A percentile compares a stretch with the other conserved stretches of the same genome.
These are phyloP conservation scores for Odocoileus virginianus DNA, from an alignment of 2,113 vertebrate genomes.

Conservation along the genomic window DNA sequence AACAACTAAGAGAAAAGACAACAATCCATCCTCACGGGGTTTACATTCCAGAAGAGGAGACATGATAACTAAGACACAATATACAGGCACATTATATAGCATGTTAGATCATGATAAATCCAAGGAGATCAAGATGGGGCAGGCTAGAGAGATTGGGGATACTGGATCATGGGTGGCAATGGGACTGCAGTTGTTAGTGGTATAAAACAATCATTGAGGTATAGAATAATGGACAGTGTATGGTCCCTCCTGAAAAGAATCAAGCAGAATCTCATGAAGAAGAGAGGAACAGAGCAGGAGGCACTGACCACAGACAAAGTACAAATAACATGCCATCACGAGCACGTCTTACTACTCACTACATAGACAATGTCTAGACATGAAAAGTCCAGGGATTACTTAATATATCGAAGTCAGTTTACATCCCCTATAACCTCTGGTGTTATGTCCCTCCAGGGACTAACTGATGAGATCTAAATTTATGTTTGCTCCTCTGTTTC, in stretches of 20 bases:
- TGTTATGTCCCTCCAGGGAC: background rate
- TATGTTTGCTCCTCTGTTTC: background rate
- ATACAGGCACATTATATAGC: background rate
- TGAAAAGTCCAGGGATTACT: background rate
- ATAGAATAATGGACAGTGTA: background rate
- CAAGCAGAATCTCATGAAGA: background rate
- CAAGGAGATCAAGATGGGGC: background rate
- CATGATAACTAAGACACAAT: background rate
- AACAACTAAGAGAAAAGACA: background rate
- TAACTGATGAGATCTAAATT: background rate
- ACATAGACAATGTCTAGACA: background rate
- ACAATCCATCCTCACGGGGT: rapidly evolving
- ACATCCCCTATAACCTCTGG: background rate
- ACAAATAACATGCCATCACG: background rate
- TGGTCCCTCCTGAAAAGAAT: background rate
- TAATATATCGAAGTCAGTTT: background rate
- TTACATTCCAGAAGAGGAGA: background rate
- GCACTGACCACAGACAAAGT: background rate
- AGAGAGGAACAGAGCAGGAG: background rate
- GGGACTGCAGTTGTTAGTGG: too few relatives aligned
- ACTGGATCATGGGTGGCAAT: too few relatives aligned
- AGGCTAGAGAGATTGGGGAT: background rate
- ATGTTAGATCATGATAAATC: background rate
- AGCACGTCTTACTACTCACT: background rate
- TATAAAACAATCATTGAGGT: background rate